A percentile compares a stretch with the other conserved stretches of the same genome.
These are phyloP conservation scores for Bombylius major DNA, from an alignment of 2,888 invertebrate genomes.

Conservation along the genomic window DNA sequence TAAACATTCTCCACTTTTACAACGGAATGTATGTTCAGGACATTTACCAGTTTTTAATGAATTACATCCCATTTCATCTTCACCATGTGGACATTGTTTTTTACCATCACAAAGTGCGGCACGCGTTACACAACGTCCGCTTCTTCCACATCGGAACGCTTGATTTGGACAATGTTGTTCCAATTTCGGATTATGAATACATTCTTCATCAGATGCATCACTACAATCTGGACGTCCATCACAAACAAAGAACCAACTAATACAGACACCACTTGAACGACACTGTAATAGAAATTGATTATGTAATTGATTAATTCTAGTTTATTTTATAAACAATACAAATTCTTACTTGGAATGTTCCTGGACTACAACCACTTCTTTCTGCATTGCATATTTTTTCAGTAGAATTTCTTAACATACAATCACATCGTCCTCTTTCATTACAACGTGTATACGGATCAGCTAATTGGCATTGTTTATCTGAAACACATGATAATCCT, in stretches of 20 bases:
- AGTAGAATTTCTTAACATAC: constrained; percentile 45
- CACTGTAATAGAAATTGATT: constrained; percentile 45
- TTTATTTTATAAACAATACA: neutral
- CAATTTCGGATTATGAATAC: constrained; percentile 40
- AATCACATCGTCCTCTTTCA: constrained; percentile 52
- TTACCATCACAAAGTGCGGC: constrained; percentile 72
- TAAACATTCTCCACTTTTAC: constrained; percentile 73
- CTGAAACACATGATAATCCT: constrained; percentile 60
- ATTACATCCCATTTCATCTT: constrained; percentile 58
- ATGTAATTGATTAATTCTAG: too few relatives aligned
- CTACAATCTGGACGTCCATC: constrained; percentile 68
- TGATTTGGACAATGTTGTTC: constrained; percentile 50
- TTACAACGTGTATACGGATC: constrained; percentile 65
- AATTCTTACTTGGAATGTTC: constrained; percentile 58
- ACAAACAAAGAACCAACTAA: constrained; percentile 89
- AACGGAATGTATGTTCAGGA: constrained; percentile 71
- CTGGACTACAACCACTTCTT: constrained; percentile 65
- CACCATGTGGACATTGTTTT: constrained; percentile 62
- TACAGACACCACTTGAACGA: constrained; percentile 70
- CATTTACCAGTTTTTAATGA: constrained; percentile 49
- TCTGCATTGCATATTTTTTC: constrained; percentile 56
- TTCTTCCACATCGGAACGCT: constrained; percentile 55
- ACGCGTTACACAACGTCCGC: constrained; percentile 61
- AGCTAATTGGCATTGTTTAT: constrained; percentile 66
- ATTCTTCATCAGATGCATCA: constrained; percentile 80